Base-by-base conservation (phyloP, 2,113 vertebrate genomes). In the Oreochromis spilurus region DNA sequence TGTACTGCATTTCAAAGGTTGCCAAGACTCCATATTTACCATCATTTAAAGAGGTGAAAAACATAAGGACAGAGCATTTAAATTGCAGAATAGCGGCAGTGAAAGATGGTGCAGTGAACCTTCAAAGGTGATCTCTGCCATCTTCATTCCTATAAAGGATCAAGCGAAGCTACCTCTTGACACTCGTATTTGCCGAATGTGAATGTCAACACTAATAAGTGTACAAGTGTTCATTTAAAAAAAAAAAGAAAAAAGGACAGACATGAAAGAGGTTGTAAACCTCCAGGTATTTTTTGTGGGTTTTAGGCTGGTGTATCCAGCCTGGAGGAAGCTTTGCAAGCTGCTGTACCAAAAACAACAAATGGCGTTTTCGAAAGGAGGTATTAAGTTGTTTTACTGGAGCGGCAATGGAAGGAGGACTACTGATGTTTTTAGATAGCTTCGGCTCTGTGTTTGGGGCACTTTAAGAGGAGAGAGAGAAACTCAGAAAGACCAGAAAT, bases 191-290 rank as follows among this genome's bases (percentile, higher is more conserved):
- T 70, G 9, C 55, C 17, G 86, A 82, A 67, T 55, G 84, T 29
- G 40, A 45, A 84, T 62, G 70, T 24, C 34, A 40, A 48, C 54
- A 10, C 38, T 40, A 81, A 79, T 72, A 70, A 82, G 5, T 55
- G 21, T 50, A 70, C 21, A 79, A 58, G 1, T 60, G 83, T 60
- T 72, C 26, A 2, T n/a, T 26, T 36, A 6, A 19, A 34, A 29
- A 58, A 24, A 50, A 24, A 24, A 14, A 4, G 16, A 4, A 26
- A 11, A 81, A 83, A 84, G 21, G 14, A 9, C 4, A 58, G 38
- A 85, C 72, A 88, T 84, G 34, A 90, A 89, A 92, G 90, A 67
- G 6, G 21, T 9, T 50, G 67, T 90, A 82, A 89, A 91, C 31
- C 50, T 43, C 13, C 38, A 21, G 83, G 84, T 85, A 83, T 92